Percentiles rank a stretch among this genome's conserved stretches.
These are phyloP conservation scores for Butorides virescens DNA, from an alignment of 2,113 vertebrate genomes.

Conservation along the genomic window DNA sequence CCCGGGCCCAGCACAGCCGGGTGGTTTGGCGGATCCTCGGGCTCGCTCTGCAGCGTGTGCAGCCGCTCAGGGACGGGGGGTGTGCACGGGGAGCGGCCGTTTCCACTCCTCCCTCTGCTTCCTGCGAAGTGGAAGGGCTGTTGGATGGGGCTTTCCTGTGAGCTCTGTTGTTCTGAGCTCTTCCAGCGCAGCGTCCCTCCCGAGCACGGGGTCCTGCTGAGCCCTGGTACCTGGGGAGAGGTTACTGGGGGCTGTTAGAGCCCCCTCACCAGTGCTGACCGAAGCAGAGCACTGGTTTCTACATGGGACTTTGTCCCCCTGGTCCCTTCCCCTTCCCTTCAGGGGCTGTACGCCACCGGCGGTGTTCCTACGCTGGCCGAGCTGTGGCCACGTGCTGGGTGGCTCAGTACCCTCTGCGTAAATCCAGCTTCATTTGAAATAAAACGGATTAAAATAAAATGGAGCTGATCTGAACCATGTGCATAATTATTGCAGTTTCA, in stretches of 20 bases:
- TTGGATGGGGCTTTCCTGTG: background rate
- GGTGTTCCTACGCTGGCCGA: fast-evolving
- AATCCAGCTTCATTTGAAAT: background rate
- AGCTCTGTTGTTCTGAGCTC: background rate
- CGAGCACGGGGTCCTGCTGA: background rate
- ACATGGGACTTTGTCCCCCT: fast-evolving
- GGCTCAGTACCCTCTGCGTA: background rate
- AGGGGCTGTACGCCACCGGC: fast-evolving
- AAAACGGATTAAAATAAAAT: background rate
- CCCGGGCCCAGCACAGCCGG: background rate
- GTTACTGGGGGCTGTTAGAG: background rate
- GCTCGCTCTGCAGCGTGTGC: background rate
- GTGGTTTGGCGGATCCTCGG: background rate
- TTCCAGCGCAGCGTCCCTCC: background rate
- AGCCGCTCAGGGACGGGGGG: background rate
- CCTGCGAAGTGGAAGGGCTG: background rate
- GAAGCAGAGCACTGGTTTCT: background rate
- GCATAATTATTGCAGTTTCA: background rate
- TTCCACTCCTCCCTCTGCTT: background rate
- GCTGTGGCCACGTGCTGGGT: fast-evolving
- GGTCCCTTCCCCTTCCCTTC: background rate
- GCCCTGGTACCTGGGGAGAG: background rate
- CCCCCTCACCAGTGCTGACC: background rate
- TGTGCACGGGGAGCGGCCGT: background rate
- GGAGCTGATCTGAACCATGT: fast-evolving